Evolutionary conservation across 2,888 invertebrate species (phyloP).

Genomic region (Nemotelus nigrinus): DNA sequence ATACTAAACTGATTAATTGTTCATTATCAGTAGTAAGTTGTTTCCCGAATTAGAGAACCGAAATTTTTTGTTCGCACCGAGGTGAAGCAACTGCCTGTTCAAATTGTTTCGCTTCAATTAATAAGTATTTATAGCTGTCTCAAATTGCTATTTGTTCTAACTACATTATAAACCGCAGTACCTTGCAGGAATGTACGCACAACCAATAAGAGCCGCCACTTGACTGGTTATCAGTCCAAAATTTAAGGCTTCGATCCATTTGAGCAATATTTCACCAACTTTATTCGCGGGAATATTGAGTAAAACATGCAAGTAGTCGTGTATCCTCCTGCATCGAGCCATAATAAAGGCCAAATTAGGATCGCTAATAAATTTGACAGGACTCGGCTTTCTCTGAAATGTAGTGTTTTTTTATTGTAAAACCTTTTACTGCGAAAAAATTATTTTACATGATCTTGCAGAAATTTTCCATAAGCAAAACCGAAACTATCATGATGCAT

Average conservation of each 20-base stretch:
- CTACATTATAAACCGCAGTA: neutral
- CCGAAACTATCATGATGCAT: constrained; percentile 84
- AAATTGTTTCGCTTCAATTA: too few species aligned
- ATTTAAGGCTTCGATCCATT: constrained; percentile 38
- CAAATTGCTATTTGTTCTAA: too few species aligned
- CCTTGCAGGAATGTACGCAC: constrained; percentile 1
- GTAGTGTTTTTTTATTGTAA: constrained; percentile 69
- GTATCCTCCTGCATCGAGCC: constrained; percentile 92
- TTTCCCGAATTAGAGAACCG: too few species aligned
- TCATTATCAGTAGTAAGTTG: too few species aligned
- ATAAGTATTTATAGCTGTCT: too few species aligned
- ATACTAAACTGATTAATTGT: too few species aligned
- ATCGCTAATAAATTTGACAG: constrained; percentile 88
- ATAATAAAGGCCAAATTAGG: constrained; percentile 89
- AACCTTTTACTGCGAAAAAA: neutral
- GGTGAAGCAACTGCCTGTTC: too few species aligned
- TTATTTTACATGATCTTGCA: constrained; percentile 69
- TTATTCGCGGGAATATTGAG: constrained; percentile 89
- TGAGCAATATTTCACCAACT: constrained; percentile 75
- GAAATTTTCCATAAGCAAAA: constrained; percentile 80
- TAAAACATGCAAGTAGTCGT: constrained; percentile 88
- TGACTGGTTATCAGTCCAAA: constrained; percentile 20
- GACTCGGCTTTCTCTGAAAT: constrained; percentile 57
- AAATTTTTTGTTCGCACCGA: too few species aligned
- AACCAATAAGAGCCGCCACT: constrained; percentile 31